A percentile compares a stretch with the other conserved stretches of the same genome.
Evolutionary conservation across 2,797 vertebrate genomes (phyloP).

Genomic region (Echeneis naucrates): DNA sequence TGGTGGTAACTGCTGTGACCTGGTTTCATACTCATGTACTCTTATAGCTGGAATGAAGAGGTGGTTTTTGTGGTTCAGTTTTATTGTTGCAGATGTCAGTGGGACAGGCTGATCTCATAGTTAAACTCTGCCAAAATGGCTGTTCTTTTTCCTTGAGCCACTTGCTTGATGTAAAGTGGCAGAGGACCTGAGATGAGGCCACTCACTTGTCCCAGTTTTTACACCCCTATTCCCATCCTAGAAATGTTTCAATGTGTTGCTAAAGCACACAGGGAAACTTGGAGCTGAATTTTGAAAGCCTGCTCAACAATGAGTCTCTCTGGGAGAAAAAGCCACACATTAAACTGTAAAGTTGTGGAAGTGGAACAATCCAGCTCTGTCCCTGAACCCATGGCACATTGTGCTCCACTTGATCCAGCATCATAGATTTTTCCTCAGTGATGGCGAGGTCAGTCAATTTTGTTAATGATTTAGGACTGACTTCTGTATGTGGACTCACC

Average conservation of each 20-base stretch:
- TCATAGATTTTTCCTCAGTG: constrained; percentile 62
- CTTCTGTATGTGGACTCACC: constrained; percentile 23
- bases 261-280: constrained; percentile 46
- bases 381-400: constrained; percentile 12
- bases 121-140: constrained; percentile 26
- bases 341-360: constrained; percentile 35
- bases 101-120: background rate
- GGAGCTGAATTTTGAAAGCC: constrained; percentile 42
- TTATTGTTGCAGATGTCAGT: constrained; percentile 30
- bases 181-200: constrained; percentile 58
- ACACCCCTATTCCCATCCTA: constrained; percentile 36
- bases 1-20: constrained; percentile 5
- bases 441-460: constrained; percentile 60
- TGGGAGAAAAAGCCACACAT: constrained; percentile 43
- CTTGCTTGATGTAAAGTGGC: constrained; percentile 60
- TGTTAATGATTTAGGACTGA: constrained; percentile 49
- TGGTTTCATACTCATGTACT: constrained; percentile 20
- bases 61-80: constrained; percentile 8
- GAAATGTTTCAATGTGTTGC: constrained; percentile 37
- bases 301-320: constrained; percentile 33
- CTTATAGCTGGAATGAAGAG: constrained; percentile 20
- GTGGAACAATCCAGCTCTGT: constrained; percentile 30
- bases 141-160: constrained; percentile 41
- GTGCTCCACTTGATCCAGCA: constrained; percentile 35
- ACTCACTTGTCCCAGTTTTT: constrained; percentile 68